These are phyloP conservation scores for Serripes groenlandicus DNA, from an alignment of 2,888 invertebrate genomes.

Conservation along the genomic window DNA sequence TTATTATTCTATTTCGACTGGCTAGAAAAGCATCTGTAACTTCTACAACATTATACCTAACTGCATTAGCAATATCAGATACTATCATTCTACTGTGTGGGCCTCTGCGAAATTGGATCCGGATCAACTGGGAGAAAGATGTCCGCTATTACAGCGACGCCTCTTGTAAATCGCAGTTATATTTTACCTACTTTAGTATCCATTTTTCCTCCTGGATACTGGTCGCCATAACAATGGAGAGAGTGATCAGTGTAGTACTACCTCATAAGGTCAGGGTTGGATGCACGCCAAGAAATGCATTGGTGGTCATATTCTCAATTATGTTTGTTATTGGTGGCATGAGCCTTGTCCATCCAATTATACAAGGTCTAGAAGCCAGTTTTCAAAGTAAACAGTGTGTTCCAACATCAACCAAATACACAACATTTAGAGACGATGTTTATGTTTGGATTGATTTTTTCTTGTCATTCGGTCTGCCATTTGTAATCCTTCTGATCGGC, in stretches of 20 bases:
- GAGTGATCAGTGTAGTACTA: constrained; percentile 73
- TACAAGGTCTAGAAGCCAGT: not conserved
- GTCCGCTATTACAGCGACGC: constrained; percentile 58
- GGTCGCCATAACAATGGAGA: constrained; percentile 78
- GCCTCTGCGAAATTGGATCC: constrained; percentile 70
- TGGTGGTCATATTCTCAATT: constrained; percentile 23
- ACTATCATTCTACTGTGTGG: constrained; percentile 73
- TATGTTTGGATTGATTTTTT: constrained; percentile 44
- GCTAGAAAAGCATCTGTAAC: constrained; percentile 54
- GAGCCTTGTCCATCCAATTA: constrained; percentile 27
- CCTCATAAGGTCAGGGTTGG: constrained; percentile 73
- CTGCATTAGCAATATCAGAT: constrained; percentile 71
- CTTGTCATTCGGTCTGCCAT: constrained; percentile 37
- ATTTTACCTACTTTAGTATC: constrained; percentile 72
- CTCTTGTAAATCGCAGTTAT: constrained; percentile 70
- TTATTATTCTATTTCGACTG: constrained; percentile 69
- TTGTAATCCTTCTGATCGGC: constrained; percentile 23
- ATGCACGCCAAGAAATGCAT: constrained; percentile 66
- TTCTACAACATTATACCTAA: constrained; percentile 75
- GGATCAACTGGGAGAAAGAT: constrained; percentile 54
- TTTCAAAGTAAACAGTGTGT: constrained; percentile 20
- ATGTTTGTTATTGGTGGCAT: constrained; percentile 15
- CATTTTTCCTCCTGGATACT: constrained; percentile 80
- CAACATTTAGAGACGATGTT: constrained; percentile 30
- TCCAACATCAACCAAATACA: constrained; percentile 40